Evolutionary conservation across 2,888 invertebrate genomes (phyloP).

Genomic region (Abrostola tripartita): DNA sequence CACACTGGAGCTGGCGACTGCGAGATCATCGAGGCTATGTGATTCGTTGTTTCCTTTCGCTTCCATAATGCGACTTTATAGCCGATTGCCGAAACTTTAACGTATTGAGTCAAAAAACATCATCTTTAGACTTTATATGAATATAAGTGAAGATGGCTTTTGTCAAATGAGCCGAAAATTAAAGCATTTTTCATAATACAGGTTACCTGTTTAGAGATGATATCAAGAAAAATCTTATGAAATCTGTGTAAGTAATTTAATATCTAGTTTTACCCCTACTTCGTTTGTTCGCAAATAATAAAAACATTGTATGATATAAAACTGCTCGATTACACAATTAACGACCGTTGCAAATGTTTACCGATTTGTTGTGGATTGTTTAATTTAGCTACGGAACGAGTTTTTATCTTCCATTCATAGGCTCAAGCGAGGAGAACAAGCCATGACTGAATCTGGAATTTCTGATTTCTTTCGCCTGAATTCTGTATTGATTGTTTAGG

Average conservation of each 20-base stretch:
- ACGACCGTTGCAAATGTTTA: slow-evolving; percentile 51
- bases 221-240: too few relatives aligned
- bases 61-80: too few relatives aligned
- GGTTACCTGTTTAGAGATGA: too few relatives aligned
- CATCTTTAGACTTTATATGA: too few relatives aligned
- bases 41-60: too few relatives aligned
- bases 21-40: too few relatives aligned
- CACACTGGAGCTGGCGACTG: too few relatives aligned
- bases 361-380: slow-evolving; percentile 54
- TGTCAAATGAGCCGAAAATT: too few relatives aligned
- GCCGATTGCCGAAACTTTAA: too few relatives aligned
- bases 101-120: too few relatives aligned
- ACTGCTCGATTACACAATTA: slow-evolving; percentile 53
- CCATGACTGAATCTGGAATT: slow-evolving; percentile 36
- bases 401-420: slow-evolving; percentile 47
- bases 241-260: not conserved
- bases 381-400: slow-evolving; percentile 42
- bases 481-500: slow-evolving; percentile 35
- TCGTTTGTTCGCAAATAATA: slow-evolving; percentile 4
- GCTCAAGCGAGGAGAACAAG: slow-evolving; percentile 35
- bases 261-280: not conserved
- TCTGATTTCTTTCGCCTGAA: slow-evolving; percentile 28
- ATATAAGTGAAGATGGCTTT: too few relatives aligned
- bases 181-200: too few relatives aligned
- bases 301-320: slow-evolving; percentile 12